These are phyloP conservation scores for Drosophila tsacasi DNA, from an alignment of 1,140 invertebrate species.

Conservation along the genomic window DNA sequence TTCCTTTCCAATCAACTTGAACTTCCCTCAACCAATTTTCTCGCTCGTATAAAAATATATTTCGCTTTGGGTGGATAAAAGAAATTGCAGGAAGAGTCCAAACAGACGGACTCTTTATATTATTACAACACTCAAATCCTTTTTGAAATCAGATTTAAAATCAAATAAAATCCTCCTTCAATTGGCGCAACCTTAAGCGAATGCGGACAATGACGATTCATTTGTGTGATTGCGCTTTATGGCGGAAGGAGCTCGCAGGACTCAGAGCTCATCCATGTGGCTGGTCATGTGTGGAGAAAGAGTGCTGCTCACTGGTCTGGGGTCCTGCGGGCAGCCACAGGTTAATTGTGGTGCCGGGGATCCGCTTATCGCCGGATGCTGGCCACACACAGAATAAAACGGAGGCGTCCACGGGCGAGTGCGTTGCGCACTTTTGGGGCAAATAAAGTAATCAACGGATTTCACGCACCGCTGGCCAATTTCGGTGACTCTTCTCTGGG, in stretches of 20 bases:
- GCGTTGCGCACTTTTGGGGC: slow-evolving; percentile 52
- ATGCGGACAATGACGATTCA: slow-evolving; percentile 46
- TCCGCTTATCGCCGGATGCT: slow-evolving; percentile 57
- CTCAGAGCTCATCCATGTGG: slow-evolving; percentile 3
- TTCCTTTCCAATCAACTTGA: slow-evolving; percentile 46
- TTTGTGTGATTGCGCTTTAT: slow-evolving; percentile 46
- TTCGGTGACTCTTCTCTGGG: slow-evolving; percentile 37
- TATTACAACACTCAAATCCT: slow-evolving; percentile 41
- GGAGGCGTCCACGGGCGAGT: slow-evolving; percentile 17
- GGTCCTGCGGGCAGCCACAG: slow-evolving; percentile 53
- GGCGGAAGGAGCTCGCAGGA: slow-evolving; percentile 22
- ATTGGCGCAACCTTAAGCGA: slow-evolving; percentile 29
- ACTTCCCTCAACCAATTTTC: slow-evolving; percentile 13
- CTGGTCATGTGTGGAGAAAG: background rate
- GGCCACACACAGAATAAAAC: slow-evolving; percentile 43
- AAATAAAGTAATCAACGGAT: slow-evolving; percentile 84
- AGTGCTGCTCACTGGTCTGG: background rate
- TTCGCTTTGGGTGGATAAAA: slow-evolving; percentile 54
- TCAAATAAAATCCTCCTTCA: slow-evolving; percentile 66
- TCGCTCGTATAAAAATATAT: slow-evolving; percentile 49
- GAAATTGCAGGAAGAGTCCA: slow-evolving; percentile 20
- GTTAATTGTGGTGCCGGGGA: slow-evolving; percentile 53
- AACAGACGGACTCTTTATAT: slow-evolving; percentile 1
- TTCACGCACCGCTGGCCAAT: slow-evolving; percentile 71
- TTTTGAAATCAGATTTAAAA: slow-evolving; percentile 71